Percentiles rank a stretch among this genome's conserved stretches.
phyloP scores from a whole-genome alignment of 2,797 vertebrate genomes.

The Sitta carolinensis region DNA sequence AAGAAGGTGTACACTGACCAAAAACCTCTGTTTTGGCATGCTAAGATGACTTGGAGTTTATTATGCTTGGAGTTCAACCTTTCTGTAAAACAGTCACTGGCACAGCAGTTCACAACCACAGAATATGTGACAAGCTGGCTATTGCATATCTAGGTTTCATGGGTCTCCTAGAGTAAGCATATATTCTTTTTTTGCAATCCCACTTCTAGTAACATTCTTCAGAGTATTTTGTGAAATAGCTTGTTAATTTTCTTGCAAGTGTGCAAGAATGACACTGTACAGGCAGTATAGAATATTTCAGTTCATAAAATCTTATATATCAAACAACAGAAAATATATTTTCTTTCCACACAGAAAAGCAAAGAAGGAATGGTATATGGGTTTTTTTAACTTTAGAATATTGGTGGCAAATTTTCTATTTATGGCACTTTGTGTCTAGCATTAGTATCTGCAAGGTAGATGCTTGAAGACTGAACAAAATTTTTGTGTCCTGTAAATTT shows the following conservation, averaged over 20 bases:
- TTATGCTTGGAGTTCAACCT: neutral
- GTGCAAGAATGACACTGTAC: neutral
- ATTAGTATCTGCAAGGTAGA: neutral
- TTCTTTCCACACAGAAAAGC: neutral
- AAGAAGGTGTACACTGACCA: neutral
- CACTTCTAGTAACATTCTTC: neutral
- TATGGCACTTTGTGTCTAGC: neutral
- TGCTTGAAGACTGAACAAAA: neutral
- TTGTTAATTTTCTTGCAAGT: neutral
- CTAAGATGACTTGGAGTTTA: no score
- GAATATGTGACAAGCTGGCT: neutral
- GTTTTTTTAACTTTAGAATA: fast-evolving
- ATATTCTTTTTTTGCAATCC: neutral
- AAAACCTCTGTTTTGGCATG: neutral
- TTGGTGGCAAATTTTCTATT: neutral
- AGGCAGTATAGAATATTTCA: neutral
- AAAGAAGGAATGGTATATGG: neutral
- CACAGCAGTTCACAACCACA: neutral
- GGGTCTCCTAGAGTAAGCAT: neutral
- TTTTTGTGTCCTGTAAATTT: neutral
- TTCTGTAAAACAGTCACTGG: neutral
- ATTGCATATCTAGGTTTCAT: neutral
- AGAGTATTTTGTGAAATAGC: neutral
- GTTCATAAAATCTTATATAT: neutral
- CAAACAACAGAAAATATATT: neutral